phyloP scores from a whole-genome alignment of 2,888 invertebrate genomes.

The Mellilla xanthometata region DNA sequence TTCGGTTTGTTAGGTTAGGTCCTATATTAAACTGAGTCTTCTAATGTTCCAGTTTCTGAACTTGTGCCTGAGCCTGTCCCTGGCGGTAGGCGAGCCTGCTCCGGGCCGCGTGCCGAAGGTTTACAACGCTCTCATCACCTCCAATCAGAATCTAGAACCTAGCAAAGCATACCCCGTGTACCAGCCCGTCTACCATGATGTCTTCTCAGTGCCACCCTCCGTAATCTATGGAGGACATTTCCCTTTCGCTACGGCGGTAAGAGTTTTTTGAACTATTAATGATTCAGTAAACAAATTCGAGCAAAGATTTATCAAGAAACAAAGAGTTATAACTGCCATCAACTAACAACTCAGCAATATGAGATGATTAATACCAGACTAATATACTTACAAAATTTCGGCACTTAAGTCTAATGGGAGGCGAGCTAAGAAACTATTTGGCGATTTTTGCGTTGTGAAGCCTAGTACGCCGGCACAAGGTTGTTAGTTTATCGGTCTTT shows the following conservation, averaged over 20 bases:
- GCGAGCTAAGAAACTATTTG: no score
- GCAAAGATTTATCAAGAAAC: no score
- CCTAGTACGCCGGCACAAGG: no score
- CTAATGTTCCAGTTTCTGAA: slow-evolving; percentile 54
- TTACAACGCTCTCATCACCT: slow-evolving; percentile 90
- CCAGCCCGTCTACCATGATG: slow-evolving; percentile 87
- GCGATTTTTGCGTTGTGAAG: no score
- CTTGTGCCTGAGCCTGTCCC: slow-evolving; percentile 43
- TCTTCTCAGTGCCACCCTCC: slow-evolving; percentile 65
- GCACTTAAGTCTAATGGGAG: no score
- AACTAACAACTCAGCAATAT: no score
- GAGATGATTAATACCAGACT: no score
- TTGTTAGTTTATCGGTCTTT: no score
- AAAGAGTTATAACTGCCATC: no score
- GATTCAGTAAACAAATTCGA: no score
- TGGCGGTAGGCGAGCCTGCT: slow-evolving; percentile 53
- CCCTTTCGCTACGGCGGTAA: slow-evolving; percentile 57
- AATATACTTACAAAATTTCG: no score
- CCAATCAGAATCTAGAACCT: slow-evolving; percentile 88
- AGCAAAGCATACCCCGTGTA: slow-evolving; percentile 89
- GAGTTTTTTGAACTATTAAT: slow-evolving; percentile 27
- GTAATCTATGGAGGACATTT: slow-evolving; percentile 61
- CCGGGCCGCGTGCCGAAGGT: slow-evolving; percentile 87
- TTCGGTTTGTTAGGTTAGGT: no score
- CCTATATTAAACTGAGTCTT: not conserved